phyloP scores from a whole-genome alignment of 2,888 invertebrate genomes.

The Unio pictorum region DNA sequence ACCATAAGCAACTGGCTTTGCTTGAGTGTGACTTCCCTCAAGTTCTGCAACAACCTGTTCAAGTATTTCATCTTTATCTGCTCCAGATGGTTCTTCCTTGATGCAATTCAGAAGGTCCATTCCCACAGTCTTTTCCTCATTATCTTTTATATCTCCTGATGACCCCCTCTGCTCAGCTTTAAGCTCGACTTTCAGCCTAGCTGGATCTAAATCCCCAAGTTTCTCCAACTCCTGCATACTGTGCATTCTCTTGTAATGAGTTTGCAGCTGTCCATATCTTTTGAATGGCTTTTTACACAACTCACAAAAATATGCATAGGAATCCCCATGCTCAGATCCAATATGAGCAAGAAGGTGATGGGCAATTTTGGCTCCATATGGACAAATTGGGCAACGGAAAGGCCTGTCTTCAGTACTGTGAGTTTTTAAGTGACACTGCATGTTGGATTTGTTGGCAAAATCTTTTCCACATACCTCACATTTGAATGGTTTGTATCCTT shows the following conservation, averaged over 20 bases:
- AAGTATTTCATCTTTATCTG: constrained; percentile 3
- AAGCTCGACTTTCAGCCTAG: constrained; percentile 20
- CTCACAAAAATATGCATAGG: constrained; percentile 54
- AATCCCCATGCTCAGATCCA: constrained; percentile 45
- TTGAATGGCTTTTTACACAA: constrained; percentile 54
- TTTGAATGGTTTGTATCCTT: constrained; percentile 40
- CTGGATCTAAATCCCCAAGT: constrained; percentile 13
- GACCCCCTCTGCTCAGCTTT: constrained; percentile 14
- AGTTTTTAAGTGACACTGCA: constrained; percentile 42
- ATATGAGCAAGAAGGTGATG: constrained; percentile 51
- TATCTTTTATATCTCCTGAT: constrained; percentile 6
- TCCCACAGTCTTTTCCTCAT: constrained; percentile 2
- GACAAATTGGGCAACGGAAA: constrained; percentile 52
- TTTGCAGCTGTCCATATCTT: constrained; percentile 41
- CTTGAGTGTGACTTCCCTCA: constrained; percentile 7
- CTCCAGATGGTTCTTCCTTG: constrained; percentile 14
- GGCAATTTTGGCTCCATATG: constrained; percentile 42
- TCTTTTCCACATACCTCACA: constrained; percentile 45
- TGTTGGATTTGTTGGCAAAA: constrained; percentile 35
- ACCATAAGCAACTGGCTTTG: constrained; percentile 2
- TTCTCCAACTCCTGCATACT: constrained; percentile 21
- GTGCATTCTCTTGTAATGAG: constrained; percentile 46
- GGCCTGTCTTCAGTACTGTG: constrained; percentile 42
- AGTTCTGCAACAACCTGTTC: background rate
- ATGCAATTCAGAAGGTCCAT: constrained; percentile 1